Base-by-base conservation (phyloP, 2,797 vertebrate species). In the Sciaenops ocellatus region DNA sequence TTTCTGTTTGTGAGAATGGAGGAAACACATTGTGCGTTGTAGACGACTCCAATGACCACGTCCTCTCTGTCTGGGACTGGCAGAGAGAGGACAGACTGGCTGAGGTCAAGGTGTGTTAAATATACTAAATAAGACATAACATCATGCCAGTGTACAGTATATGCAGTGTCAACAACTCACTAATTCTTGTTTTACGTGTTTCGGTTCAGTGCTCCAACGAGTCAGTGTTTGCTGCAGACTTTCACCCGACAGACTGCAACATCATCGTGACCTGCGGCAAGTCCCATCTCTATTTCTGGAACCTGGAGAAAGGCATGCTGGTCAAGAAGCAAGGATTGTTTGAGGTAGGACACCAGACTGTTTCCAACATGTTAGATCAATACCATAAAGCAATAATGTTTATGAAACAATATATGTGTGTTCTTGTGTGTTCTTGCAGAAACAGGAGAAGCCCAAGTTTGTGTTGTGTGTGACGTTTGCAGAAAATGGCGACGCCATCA, bases 391-490 rank as follows among this genome's bases (percentile, higher is more conserved):
- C 48, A 56, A 30, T 54, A 26, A 10, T 12, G 34, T 63, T 6
- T 8, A 50, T 2, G 0, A 18, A 79, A 68, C 12, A 20, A 60
- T 7, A 3, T 16, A 18, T 65, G 11, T 77, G 5, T 78, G 34
- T 63, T 84, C 12, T 87, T 94, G 73, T 92, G 26, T 89, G 34
- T 85, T 83, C 67, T 89, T 90, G 42, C 96, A 99, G 98, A 99
- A 99, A 96, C 98, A 99, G 92, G 98, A 99, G 94, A 99, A 99
- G 95, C 98, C 98, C 94, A 99, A 99, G 95, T 99, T 99, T 94
- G 97, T 99, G 84, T 93, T 99, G 75, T 99, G 98, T 76, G 97
- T 97, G 94, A 99, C 98, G 38, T 99, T 99, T 93, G 98, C 98
- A 75, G 98, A 99, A 94, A 99, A 99, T 22, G 98, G 98, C 54